A percentile compares a stretch with the other conserved stretches of the same genome.
Evolutionary conservation across 2,797 vertebrate species (phyloP).

Genomic region (Rhynchonycteris naso): DNA sequence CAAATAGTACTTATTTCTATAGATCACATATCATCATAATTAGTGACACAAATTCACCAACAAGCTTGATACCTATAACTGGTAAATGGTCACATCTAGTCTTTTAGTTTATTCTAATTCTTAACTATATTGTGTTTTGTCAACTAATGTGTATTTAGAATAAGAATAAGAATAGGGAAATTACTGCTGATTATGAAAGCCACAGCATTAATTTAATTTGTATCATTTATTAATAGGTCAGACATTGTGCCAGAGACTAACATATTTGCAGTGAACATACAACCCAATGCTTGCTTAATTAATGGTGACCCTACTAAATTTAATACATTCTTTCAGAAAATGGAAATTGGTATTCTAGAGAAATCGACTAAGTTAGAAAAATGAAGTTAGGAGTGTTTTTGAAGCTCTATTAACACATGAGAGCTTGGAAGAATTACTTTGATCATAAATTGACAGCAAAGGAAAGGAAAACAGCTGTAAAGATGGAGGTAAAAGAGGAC

Average conservation of each 20-base stretch:
- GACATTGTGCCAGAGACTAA: background rate
- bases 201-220: background rate
- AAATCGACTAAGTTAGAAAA: background rate
- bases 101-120: background rate
- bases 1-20: background rate
- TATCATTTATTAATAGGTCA: background rate
- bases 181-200: background rate
- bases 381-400: background rate
- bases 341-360: background rate
- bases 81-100: background rate
- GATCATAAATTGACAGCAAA: background rate
- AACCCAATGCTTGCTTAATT: background rate
- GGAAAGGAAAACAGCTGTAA: background rate
- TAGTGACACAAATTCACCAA: background rate
- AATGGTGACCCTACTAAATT: background rate
- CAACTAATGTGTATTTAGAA: background rate
- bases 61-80: background rate
- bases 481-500: background rate
- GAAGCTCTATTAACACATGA: background rate
- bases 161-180: background rate
- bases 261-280: background rate
- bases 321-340: background rate
- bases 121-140: background rate
- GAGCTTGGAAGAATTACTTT: background rate
- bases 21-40: background rate